Evolutionary conservation across 2,113 vertebrate genomes (phyloP), one percentile per base, ranked within the genome.

Genomic region (Acanthisitta chloris): DNA sequence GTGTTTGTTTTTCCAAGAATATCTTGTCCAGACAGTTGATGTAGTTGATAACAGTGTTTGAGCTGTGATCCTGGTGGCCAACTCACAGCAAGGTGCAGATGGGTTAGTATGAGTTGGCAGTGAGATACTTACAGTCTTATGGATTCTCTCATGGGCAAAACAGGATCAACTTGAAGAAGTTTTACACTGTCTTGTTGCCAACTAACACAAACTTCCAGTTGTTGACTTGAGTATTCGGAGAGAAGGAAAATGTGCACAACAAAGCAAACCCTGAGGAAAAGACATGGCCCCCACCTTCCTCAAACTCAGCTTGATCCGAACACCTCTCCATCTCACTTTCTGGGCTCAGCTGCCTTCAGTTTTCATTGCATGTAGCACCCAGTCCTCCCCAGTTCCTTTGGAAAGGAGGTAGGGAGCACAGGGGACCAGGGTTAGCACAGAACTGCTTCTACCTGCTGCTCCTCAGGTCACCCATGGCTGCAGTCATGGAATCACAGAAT

Each of bases 401-500:
- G 9, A 62, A 33, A 20, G 1, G 15, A 0, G 2, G 31, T 4
- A 15, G 42, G 19, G 71, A 19, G 40, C 6, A 10, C 29, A 62
- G 48, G 6, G 20, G 14, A 19, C 25, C 2, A 3, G 24, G 17
- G 15, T 40, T 10, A 48, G n/a, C 1, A 3, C n/a, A 40, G 42
- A 61, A 33, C 31, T 5, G 6, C 55, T 81, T 34, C 20, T 59
- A 4, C 24, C 40, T 65, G 25, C 34, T 34, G 36, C 21, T 66
- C 8, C 28, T 54, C 1, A 4, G 4, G 26, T 65, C 52, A 55
- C 13, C 14, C 17, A 17, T 0, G 2, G 45, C 49, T 84, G 38
- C 45, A 36, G 25, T 25, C 40, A n/a, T n/a, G n/a, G n/a, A n/a
- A n/a, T n/a, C n/a, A n/a, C n/a, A n/a, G n/a, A n/a, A n/a, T n/a